A percentile compares a stretch with the other conserved stretches of the same genome.
Conservation (phyloP, 2,113 vertebrate genomes). For the Puma concolor region DNA sequence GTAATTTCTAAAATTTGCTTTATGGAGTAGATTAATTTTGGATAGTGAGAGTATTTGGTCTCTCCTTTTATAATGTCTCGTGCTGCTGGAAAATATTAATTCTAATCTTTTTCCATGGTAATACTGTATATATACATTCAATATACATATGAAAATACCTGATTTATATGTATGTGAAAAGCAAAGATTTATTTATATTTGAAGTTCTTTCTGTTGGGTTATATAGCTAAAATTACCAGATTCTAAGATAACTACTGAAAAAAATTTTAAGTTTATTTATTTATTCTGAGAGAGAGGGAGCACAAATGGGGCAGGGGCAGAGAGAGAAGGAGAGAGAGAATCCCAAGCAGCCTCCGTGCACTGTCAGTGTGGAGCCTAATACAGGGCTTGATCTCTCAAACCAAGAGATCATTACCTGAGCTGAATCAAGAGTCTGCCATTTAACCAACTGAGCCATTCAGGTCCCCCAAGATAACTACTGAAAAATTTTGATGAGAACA, state of each 20-base stretch:
- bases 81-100: slow-evolving; percentile 2
- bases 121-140: neutral
- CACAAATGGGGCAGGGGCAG: no score
- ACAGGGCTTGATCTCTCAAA: no score
- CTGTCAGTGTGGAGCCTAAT: no score
- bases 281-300: no score
- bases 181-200: neutral
- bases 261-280: neutral
- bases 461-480: neutral
- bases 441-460: no score
- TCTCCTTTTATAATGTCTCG: neutral
- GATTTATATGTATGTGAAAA: neutral
- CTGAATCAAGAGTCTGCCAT: no score
- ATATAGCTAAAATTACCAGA: slow-evolving; percentile 10
- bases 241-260: neutral
- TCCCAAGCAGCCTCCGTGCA: no score
- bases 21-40: neutral
- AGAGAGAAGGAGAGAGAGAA: no score
- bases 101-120: neutral
- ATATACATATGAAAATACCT: neutral
- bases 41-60: neutral
- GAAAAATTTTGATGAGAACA: neutral
- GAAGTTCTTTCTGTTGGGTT: slow-evolving; percentile 1
- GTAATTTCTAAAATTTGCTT: neutral
- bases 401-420: no score